phyloP scores from a whole-genome alignment of 2,888 invertebrate species.

The Syritta pipiens region DNA sequence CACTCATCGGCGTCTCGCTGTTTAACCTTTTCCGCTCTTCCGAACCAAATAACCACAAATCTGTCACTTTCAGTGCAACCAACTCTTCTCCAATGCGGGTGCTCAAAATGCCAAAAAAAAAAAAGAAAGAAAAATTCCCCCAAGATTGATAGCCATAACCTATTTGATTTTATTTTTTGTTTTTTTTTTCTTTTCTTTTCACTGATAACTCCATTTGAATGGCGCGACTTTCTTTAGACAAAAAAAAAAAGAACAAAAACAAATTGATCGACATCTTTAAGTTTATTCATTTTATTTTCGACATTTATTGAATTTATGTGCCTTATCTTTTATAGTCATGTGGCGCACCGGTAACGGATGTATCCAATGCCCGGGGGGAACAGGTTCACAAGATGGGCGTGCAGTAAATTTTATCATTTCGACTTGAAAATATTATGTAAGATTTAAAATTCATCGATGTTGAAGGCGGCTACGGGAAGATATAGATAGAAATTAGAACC shows the following conservation, averaged over 20 bases:
- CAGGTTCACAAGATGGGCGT: neutral
- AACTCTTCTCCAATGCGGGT: too few species aligned
- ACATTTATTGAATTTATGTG: slow-evolving; percentile 60
- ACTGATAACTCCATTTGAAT: neutral
- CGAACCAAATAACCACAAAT: too few species aligned
- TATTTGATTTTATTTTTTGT: too few species aligned
- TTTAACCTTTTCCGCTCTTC: too few species aligned
- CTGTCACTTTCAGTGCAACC: too few species aligned
- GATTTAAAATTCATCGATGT: neutral
- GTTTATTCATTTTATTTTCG: slow-evolving; percentile 32
- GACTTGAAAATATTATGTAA: neutral
- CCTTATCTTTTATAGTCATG: slow-evolving; percentile 35
- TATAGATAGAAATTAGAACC: neutral
- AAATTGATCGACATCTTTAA: slow-evolving; percentile 49
- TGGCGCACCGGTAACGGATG: slow-evolving; percentile 29
- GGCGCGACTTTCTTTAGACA: neutral
- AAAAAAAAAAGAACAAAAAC: slow-evolving; percentile 14
- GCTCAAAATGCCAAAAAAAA: neutral
- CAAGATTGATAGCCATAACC: too few species aligned
- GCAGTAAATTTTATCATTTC: neutral
- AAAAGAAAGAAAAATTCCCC: too few species aligned
- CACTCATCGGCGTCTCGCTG: too few species aligned
- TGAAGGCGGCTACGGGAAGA: too few species aligned
- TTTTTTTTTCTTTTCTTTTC: neutral
- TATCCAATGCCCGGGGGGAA: neutral